Base-by-base conservation (phyloP, 2,113 vertebrate genomes). In the Prionailurus bengalensis region DNA sequence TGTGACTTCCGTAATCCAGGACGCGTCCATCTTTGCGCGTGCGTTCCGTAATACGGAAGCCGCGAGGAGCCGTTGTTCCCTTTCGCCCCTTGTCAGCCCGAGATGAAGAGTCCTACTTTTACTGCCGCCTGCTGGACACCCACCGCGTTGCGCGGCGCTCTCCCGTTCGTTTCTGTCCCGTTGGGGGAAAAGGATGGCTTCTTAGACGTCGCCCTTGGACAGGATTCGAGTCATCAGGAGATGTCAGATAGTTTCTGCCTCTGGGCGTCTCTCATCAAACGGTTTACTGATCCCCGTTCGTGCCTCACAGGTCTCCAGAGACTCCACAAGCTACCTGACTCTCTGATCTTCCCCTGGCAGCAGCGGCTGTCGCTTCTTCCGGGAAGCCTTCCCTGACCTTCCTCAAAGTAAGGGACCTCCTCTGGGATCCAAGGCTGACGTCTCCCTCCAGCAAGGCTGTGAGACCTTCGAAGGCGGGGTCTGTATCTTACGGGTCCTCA, bases 1-100 rank as follows among this genome's bases (percentile, higher is more conserved):
- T 2, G 9, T 4, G 7, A 4, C 0, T 0, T 51, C 16, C 4
- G 1, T 15, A 2, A 27, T 1, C 0, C 0, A 0, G 70, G 3
- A 9, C 12, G 84, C 51, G 0, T 78, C 95, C 95, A 74, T 97
- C 23, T 90, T 91, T 84, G 4, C 0, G 23, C 14, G 0, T 14
- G 13, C 5, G 6, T 9, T 48, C 68, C 29, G 79, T 95, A 71
- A 1, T 94, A 96, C 80, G 90, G 70, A 78, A 68, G 74, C 85
- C 33, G 29, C 23, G 4, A 53, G 73, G 94, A 71, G 68, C 13
- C 31, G 0, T 0, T 29, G 4, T 7, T 45, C 7, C 42, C 4
- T 36, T 78, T 29, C 33, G 6, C 2, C 17, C 25, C 4, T 29
- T 36, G 7, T 39, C 39, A 0, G 7, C 25, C 58, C 21, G 14